phyloP scores from a whole-genome alignment of 2,888 invertebrate species.

The Andrena marginata region DNA sequence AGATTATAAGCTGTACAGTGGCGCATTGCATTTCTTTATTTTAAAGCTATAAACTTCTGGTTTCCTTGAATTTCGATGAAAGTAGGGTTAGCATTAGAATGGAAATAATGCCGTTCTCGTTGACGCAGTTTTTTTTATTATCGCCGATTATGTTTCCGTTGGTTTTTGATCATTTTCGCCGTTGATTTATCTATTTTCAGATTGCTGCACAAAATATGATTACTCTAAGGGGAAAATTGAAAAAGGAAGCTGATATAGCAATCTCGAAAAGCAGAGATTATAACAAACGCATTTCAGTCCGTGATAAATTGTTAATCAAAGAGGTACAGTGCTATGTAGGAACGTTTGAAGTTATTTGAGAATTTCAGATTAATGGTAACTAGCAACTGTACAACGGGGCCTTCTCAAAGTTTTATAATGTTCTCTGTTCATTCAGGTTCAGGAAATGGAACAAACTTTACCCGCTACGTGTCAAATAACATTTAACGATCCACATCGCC shows the following conservation, averaged over 20 bases:
- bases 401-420: not conserved
- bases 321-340: slow-evolving; percentile 86
- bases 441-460: slow-evolving; percentile 94
- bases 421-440: slow-evolving; percentile 84
- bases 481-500: slow-evolving; percentile 93
- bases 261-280: slow-evolving; percentile 77
- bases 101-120: slow-evolving; percentile 6
- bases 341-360: not conserved
- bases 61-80: not conserved
- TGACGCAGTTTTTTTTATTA: not conserved
- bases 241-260: slow-evolving; percentile 87
- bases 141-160: not conserved
- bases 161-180: not conserved
- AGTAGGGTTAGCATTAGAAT: slow-evolving; percentile 9
- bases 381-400: not conserved
- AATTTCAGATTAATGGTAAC: not conserved
- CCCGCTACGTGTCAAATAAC: slow-evolving; percentile 92
- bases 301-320: slow-evolving; percentile 92
- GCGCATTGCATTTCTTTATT: not conserved
- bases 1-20: not conserved
- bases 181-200: slow-evolving; percentile 26
- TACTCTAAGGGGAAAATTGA: slow-evolving; percentile 90
- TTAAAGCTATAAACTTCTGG: not conserved
- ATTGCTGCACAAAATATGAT: slow-evolving; percentile 87
- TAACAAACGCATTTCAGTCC: slow-evolving; percentile 89